phyloP scores from a whole-genome alignment of 2,888 invertebrate species.

The Galeruca laticollis region DNA sequence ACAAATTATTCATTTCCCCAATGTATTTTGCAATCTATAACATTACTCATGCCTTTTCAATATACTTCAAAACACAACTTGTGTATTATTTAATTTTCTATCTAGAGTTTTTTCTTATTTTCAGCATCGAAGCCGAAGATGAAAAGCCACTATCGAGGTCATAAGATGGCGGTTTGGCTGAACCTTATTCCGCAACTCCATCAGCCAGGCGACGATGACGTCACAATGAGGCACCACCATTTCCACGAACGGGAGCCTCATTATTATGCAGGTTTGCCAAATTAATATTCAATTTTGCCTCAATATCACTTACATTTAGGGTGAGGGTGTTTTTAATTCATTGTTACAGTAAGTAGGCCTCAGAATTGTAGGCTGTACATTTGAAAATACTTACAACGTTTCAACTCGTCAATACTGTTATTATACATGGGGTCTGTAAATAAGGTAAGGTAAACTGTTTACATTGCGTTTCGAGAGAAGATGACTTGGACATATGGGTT shows the following conservation, averaged over 20 bases:
- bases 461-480: no score
- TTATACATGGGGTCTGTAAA: no score
- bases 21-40: neutral
- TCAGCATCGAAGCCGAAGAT: constrained; percentile 79
- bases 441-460: no score
- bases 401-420: no score
- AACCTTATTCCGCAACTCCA: constrained; percentile 88
- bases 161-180: constrained; percentile 91
- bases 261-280: constrained; percentile 77
- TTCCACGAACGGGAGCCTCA: constrained; percentile 79
- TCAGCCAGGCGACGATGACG: constrained; percentile 79
- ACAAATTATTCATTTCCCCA: no score
- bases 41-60: neutral
- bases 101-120: constrained; percentile 3
- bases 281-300: neutral
- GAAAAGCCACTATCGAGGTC: constrained; percentile 88
- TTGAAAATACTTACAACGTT: no score
- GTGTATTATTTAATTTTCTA: neutral
- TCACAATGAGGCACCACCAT: constrained; percentile 81
- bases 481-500: no score
- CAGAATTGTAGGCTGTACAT: no score
- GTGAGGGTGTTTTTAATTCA: no score
- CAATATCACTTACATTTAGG: no score
- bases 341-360: no score
- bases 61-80: neutral